Evolutionary conservation across 2,113 vertebrate genomes (phyloP).

Genomic region (Onychostruthus taczanowskii): DNA sequence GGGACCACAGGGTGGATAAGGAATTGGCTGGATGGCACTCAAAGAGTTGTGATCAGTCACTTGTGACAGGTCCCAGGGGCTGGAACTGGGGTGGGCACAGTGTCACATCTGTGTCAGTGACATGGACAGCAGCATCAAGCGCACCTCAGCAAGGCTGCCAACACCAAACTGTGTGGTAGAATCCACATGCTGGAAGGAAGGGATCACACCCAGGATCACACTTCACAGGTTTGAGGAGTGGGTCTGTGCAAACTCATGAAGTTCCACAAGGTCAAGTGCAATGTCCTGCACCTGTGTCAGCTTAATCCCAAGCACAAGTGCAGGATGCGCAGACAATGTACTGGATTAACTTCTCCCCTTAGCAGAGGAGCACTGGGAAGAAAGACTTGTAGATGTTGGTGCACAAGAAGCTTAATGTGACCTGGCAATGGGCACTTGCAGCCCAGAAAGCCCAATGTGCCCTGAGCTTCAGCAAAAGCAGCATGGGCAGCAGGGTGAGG

Average conservation of each 20-base stretch:
- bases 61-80: neutral
- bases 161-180: neutral
- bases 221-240: neutral
- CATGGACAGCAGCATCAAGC: rapidly evolving
- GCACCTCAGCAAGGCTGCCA: neutral
- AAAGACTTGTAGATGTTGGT: neutral
- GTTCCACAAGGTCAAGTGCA: neutral
- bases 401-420: neutral
- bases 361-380: neutral
- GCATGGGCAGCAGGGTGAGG: rapidly evolving
- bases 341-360: neutral
- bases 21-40: neutral
- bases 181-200: rapidly evolving
- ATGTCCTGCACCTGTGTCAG: neutral
- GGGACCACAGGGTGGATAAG: neutral
- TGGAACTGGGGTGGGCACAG: rapidly evolving
- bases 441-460: neutral
- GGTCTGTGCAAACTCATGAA: neutral
- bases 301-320: neutral
- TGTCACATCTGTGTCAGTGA: rapidly evolving
- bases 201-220: neutral
- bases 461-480: neutral
- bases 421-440: neutral
- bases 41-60: neutral
- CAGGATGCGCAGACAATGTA: neutral